phyloP scores from a whole-genome alignment of 1,140 invertebrate species.

The Penaeus vannamei region DNA sequence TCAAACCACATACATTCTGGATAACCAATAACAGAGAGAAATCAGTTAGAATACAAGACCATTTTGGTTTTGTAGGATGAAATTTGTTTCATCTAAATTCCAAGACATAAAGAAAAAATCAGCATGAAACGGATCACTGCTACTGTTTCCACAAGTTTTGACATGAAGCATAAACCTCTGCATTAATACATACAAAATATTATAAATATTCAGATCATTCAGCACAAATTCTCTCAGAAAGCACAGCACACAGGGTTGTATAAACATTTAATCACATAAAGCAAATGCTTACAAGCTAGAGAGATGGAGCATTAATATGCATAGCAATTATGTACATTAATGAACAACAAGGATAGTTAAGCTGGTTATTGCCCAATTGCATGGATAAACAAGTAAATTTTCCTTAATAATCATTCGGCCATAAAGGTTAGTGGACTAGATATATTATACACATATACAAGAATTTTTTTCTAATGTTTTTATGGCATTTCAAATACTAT shows the following conservation, averaged over 20 bases:
- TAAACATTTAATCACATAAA: constrained; percentile 1
- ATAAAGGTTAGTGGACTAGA: constrained; percentile 51
- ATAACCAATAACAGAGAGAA: too few relatives aligned
- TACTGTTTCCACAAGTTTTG: not conserved
- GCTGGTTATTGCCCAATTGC: not conserved
- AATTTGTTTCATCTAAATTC: too few relatives aligned
- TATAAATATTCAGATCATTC: not conserved
- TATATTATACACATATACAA: constrained; percentile 52
- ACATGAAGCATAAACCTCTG: not conserved
- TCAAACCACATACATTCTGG: too few relatives aligned
- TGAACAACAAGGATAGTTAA: not conserved
- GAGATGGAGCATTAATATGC: too few relatives aligned
- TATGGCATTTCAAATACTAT: not conserved
- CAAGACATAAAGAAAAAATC: too few relatives aligned
- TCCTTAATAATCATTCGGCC: not conserved
- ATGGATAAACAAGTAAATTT: constrained; percentile 6
- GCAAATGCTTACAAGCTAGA: too few relatives aligned
- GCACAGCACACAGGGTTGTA: constrained; percentile 11
- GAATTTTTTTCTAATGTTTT: constrained; percentile 4
- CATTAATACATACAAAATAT: constrained; percentile 8
- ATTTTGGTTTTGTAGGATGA: too few relatives aligned
- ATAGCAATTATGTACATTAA: constrained; percentile 2
- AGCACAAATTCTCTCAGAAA: not conserved
- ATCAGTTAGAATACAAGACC: too few relatives aligned
- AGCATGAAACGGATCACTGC: too few relatives aligned